phyloP scores from a whole-genome alignment of 2,888 invertebrate species.

The Drosophila phalerata region DNA sequence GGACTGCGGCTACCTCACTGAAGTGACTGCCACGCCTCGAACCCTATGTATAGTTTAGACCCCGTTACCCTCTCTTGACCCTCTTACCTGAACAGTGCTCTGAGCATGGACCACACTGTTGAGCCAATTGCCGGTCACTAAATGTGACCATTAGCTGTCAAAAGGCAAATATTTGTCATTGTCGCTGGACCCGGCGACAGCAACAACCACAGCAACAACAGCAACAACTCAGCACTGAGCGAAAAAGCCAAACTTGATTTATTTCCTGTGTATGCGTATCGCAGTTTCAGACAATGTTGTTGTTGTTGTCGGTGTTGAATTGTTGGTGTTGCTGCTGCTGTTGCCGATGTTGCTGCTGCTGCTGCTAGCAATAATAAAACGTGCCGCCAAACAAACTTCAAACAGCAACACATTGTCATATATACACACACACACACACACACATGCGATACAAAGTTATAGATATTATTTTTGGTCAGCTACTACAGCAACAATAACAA shows the following conservation, averaged over 20 bases:
- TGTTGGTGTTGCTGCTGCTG: constrained; percentile 25
- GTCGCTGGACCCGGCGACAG: constrained; percentile 46
- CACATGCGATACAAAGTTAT: constrained; percentile 8
- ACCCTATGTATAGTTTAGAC: constrained; percentile 4
- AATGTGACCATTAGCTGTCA: constrained; percentile 76
- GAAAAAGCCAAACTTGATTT: constrained; percentile 75
- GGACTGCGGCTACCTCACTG: constrained; percentile 9
- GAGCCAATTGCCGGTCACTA: constrained; percentile 52
- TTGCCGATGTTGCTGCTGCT: constrained; percentile 23
- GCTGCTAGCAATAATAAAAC: constrained; percentile 63
- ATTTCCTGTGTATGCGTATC: constrained; percentile 64
- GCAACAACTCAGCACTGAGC: constrained; percentile 32
- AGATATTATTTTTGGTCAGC: constrained; percentile 32
- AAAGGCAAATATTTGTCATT: constrained; percentile 74
- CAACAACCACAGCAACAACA: constrained; percentile 26
- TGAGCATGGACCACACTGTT: constrained; percentile 16
- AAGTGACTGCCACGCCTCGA: constrained; percentile 24
- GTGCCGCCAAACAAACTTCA: constrained; percentile 66
- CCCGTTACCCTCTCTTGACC: background rate
- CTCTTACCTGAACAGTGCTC: background rate
- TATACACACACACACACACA: constrained; percentile 1
- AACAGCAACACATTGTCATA: constrained; percentile 31
- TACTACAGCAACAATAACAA: constrained; percentile 18
- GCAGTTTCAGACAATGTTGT: constrained; percentile 24
- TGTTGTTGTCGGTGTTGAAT: constrained; percentile 19